Percentiles rank a stretch among this genome's conserved stretches.
Conservation (phyloP, 2,888 invertebrate species). For the Odontomyia ornata region DNA sequence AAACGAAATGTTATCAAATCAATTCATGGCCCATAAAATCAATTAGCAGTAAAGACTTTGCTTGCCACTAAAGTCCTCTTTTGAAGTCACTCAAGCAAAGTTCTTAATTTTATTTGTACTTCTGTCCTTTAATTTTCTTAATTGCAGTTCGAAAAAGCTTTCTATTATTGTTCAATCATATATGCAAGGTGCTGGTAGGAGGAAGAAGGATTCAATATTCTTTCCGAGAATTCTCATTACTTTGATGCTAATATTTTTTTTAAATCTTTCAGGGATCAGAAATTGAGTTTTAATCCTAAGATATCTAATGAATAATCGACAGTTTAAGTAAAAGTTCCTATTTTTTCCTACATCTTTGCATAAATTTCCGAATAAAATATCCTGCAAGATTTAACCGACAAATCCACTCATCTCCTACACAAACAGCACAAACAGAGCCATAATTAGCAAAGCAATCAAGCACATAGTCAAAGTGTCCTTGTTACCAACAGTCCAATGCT, state of each 20-base stretch:
- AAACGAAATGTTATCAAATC: slow-evolving; percentile 19
- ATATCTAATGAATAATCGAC: background rate
- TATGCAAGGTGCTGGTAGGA: background rate
- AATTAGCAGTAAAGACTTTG: slow-evolving; percentile 20
- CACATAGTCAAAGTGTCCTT: background rate
- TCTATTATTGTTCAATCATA: background rate
- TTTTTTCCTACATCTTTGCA: background rate
- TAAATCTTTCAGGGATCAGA: background rate
- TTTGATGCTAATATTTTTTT: too few species aligned
- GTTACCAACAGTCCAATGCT: background rate
- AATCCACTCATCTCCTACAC: background rate
- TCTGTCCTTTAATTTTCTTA: slow-evolving; percentile 33
- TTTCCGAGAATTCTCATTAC: too few species aligned
- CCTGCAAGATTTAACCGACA: too few species aligned
- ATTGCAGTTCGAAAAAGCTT: slow-evolving; percentile 3
- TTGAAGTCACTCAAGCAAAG: background rate
- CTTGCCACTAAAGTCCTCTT: background rate
- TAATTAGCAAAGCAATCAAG: slow-evolving; percentile 1
- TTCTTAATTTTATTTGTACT: slow-evolving; percentile 26
- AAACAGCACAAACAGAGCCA: background rate
- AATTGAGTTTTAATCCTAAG: background rate
- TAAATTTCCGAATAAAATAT: too few species aligned
- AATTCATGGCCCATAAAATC: slow-evolving; percentile 39
- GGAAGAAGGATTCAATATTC: too few species aligned
- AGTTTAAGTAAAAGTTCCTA: background rate